Base-by-base conservation (phyloP, 2,888 invertebrate genomes). In the Meiosimyza platycephala region DNA sequence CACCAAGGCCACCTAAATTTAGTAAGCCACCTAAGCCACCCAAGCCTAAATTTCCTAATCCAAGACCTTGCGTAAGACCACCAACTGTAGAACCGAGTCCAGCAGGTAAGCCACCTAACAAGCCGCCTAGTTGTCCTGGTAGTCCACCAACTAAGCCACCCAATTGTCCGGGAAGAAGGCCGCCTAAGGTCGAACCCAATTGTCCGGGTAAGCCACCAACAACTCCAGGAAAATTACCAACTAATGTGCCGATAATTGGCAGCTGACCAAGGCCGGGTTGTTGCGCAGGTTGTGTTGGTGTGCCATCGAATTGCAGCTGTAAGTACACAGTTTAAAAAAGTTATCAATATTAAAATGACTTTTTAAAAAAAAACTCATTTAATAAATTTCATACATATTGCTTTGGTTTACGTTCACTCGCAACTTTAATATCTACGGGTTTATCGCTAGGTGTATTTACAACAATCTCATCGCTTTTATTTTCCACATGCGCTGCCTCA, bases 171-270 rank as follows among this genome's bases (percentile, higher is more conserved):
- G 40, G 40, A 40, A 40, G 40, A 1, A 33, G 12, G 1, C 15
- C n/a, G 3, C 57, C 57, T 7, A 18, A n/a, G 9, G 18, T 57
- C 9, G 22, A 18, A n/a, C 55, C 55, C 55, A 55, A 55, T 16
- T 15, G 15, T 6, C 15, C 15, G 3, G 9, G 15, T 1, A 16
- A 16, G 3, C 55, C n/a, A 5, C 55, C 55, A 55, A 11, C 55
- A 57, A 9, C 22, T 12, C 57, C 57, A n/a, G 79, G 82, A 40
- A 83, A 69, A 16, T 77, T 81, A 6, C 80, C 78, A 6, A 84
- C 59, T 63, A 83, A 73, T 5, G 83, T 79, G 5, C 83, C 83
- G 13, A 84, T 74, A 57, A 83, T 74, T 22, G 83, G 83, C 59
- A 82, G 40, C 9, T 40, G 40, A 9, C 40, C 40, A 69, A 79